Evolutionary conservation across 1,140 invertebrate genomes (phyloP), one percentile per base, ranked within the genome.

Genomic region (Dinoponera quadriceps): DNA sequence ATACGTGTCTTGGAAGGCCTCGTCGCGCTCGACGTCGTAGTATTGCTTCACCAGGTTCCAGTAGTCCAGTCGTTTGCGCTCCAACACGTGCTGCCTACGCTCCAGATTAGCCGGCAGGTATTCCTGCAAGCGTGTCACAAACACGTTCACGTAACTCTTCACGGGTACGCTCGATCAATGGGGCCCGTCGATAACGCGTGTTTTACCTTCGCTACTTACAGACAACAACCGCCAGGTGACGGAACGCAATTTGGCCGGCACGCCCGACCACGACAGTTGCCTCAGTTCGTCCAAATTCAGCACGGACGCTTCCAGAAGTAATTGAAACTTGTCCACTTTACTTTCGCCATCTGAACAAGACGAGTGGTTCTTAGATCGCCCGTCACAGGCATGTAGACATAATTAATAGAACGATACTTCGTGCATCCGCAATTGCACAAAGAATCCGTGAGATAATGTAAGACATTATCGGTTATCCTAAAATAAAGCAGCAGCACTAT

Each of bases 1-100:
- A 95, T 99, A 99, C 57, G 98, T 99, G 91, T 99, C 98, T 92
- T 98, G 96, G 93, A 98, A 97, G 57, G 96, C 95, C 92, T 99
- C 98, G 91, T 99, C 98, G 91, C 98, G 95, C 89, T 99, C 97
- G 0, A 97, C 97, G 89, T 98, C 97, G 92, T 99, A 99, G 95
- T 99, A 99, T 93, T 99, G 98, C 88, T 97, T 96, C 5, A 99
- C 97, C 91, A 99, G 97, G 93, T 97, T 97, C 95, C 97, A 98
- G 95, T 99, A 99, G 92, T 99, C 98, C 66, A 98, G 96, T 27
- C 99, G 95, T 94, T 99, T 99, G 71, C 98, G 95, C 91, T 98
- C 96, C 57, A 99, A 92, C 18, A 98, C 97, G 85, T 96, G 96
- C 86, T 97, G 95, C 13, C 98, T 95, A 82, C 98, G 95, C 90